Evolutionary conservation across 2,113 vertebrate species (phyloP), one percentile per base, ranked within the genome.

Genomic region (Psettodes erumei): DNA sequence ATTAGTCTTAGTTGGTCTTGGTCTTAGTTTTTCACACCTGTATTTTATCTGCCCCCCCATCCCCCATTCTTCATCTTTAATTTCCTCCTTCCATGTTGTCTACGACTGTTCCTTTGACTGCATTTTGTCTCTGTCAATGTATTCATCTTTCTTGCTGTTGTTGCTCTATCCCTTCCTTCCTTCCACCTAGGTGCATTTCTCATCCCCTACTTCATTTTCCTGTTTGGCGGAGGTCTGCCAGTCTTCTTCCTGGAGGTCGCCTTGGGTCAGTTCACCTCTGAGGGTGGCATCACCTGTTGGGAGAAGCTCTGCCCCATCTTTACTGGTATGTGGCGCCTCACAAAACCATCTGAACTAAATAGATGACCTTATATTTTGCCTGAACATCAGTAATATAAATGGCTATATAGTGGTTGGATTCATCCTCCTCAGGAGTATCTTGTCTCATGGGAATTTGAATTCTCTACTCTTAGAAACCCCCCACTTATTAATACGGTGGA

Each of bases 201-300:
- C 92, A 98, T 99, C 93, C 98, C 98, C 60, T 99, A 99, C 94
- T 97, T 97, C 93, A 98, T 99, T 87, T 99, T 99, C 94, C 95
- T 99, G 94, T 98, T 99, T 79, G 98, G 98, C 58, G 97, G 98
- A 56, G 98, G 98, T 88, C 94, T 99, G 89, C 98, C 98, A 0
- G 97, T 99, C 88, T 99, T 99, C 88, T 99, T 99, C 94, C 94
- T 99, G 94, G 98, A 99, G 93, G 96, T 99, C 59, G 95, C 96
- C 53, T 93, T 99, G 62, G 98, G 98, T 85, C 98, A 99, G 93
- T 99, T 95, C 93, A 99, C 98, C 89, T 99, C 98, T 1, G 94
- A 99, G 94, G 98, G 98, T n/a, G 98, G 98, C 84, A 99, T 99
- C 93, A 99, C 98, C 77, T 99, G 97, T 94, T 99, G 98, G 98